Evolutionary conservation across 2,797 vertebrate genomes (phyloP), one percentile per base, ranked within the genome.

Genomic region (Caiman crocodilus): DNA sequence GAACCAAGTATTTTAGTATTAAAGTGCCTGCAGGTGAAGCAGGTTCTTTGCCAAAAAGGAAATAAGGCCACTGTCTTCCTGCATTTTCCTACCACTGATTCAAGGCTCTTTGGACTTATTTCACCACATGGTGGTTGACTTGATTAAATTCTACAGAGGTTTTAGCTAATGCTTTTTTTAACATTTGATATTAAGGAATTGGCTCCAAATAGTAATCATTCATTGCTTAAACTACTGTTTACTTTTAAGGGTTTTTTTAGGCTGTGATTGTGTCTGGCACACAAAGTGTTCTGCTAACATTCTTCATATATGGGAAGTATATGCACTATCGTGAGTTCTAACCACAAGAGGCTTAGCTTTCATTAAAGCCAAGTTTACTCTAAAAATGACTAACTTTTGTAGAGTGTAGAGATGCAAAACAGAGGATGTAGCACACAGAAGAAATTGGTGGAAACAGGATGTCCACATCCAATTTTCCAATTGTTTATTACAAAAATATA

Each of bases 311-410:
- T 73, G n/a, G 73, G 35, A 85, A 95, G 63, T n/a, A 61, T 32
- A 26, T 2, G 67, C n/a, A 6, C 82, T 90, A 42, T 80, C 63
- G 82, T 23, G 85, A 88, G 76, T 89, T 76, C 76, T 42, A 76
- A 75, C 94, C 58, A 26, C 94, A 91, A 82, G 63, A 82, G 85
- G 63, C 57, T 95, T 92, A 76, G 58, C 30, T 94, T 91, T 89
- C 85, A 71, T 81, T 56, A 42, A 84, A 92, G 78, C 80, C 55
- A 10, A 84, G 92, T 93, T 94, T 95, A 76, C 77, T 92, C 69
- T 73, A 85, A 73, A 50, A 50, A 65, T 71, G 73, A 82, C 76
- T 56, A 76, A 74, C 77, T 96, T 76, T 6, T 56, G 59, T 61
- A 79, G 58, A 86, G 78, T 5, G 61, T 63, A 87, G 65, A 90